Evolutionary conservation across 1,140 invertebrate genomes (phyloP).

Genomic region (Chionoecetes opilio): DNA sequence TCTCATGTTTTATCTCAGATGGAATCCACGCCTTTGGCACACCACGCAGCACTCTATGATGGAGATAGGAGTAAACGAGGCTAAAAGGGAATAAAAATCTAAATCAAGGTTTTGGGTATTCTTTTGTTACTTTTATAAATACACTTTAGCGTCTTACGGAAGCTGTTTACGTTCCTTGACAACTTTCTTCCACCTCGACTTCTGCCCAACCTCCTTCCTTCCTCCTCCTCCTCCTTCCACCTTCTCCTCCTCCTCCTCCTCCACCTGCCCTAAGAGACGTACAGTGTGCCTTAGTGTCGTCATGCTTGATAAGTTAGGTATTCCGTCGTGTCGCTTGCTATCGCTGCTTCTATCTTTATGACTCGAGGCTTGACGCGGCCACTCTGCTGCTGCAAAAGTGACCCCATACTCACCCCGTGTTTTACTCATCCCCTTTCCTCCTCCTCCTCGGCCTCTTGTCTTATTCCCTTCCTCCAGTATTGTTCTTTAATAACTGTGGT

Average conservation of each 20-base stretch:
- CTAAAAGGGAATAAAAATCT: neutral
- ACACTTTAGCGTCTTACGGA: neutral
- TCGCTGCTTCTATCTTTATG: slow-evolving; percentile 6
- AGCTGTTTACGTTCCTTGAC: neutral
- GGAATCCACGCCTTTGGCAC: slow-evolving; percentile 24
- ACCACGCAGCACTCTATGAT: neutral
- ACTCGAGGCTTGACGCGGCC: neutral
- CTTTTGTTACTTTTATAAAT: neutral
- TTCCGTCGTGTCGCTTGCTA: slow-evolving; percentile 1
- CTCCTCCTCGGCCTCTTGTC: neutral
- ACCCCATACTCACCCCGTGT: neutral
- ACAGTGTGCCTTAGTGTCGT: neutral
- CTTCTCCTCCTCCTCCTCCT: neutral
- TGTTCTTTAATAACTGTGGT: too few species aligned
- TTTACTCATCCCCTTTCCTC: neutral
- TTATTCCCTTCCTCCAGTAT: neutral
- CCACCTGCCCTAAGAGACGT: neutral
- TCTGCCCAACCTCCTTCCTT: neutral
- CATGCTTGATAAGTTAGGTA: slow-evolving; percentile 19
- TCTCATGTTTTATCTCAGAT: neutral
- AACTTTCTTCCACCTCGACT: neutral
- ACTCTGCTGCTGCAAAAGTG: slow-evolving; percentile 27
- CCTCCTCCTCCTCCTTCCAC: neutral
- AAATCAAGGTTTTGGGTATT: neutral
- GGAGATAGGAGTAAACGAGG: neutral